These are phyloP conservation scores for Xestia sexstrigata DNA, from an alignment of 2,888 invertebrate species.

Conservation along the genomic window DNA sequence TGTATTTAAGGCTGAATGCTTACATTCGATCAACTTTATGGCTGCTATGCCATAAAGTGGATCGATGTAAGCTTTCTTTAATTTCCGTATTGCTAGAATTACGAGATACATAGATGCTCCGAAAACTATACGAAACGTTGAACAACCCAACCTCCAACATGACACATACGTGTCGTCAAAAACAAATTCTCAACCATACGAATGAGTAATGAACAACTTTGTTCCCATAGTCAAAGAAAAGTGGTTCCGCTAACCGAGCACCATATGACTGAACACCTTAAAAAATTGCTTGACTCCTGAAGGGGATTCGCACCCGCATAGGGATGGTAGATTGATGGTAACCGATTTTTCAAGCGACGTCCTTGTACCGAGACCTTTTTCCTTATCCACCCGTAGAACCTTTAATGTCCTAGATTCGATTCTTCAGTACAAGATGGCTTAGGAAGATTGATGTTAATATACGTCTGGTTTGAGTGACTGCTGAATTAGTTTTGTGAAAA, in stretches of 20 bases:
- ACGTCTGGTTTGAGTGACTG: slow-evolving; percentile 25
- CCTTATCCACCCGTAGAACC: slow-evolving; percentile 71
- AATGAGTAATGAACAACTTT: slow-evolving; percentile 76
- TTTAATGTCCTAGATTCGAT: slow-evolving; percentile 63
- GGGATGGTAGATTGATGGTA: slow-evolving; percentile 76
- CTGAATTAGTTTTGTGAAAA: slow-evolving; percentile 9
- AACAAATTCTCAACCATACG: slow-evolving; percentile 42
- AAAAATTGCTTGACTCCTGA: slow-evolving; percentile 78
- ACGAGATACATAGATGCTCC: neutral
- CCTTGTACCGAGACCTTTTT: slow-evolving; percentile 66
- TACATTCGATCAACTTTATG: too few relatives aligned
- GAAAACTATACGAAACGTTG: slow-evolving; percentile 21
- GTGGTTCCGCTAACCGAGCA: slow-evolving; percentile 62
- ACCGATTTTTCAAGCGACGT: slow-evolving; percentile 76
- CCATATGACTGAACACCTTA: slow-evolving; percentile 74
- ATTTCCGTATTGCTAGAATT: too few relatives aligned
- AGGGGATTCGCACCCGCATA: slow-evolving; percentile 75
- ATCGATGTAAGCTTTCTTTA: neutral
- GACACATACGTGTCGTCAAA: neutral
- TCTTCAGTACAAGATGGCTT: slow-evolving; percentile 66
- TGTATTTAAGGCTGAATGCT: neutral
- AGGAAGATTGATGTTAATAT: slow-evolving; percentile 67
- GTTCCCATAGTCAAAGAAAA: slow-evolving; percentile 71
- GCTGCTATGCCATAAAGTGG: too few relatives aligned
- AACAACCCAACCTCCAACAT: neutral